Conservation (phyloP, 1,140 invertebrate genomes). For the Scaptomyza graminum region DNA sequence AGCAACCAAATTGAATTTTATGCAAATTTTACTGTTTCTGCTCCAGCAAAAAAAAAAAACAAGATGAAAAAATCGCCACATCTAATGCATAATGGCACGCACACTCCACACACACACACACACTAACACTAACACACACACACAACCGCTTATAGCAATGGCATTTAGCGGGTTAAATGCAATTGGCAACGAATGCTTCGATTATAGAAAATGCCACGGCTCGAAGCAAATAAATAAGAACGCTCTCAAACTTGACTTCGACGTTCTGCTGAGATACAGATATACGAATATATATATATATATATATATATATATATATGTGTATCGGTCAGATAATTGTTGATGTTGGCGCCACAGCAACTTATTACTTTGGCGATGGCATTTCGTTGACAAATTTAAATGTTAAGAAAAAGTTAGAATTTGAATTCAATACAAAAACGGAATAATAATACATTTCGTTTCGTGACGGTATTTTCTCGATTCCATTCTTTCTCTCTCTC, state of each 20-base stretch:
- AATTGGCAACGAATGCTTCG: conserved; percentile 50
- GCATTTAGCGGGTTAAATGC: conserved; percentile 56
- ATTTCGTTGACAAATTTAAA: not conserved
- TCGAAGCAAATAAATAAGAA: conserved; percentile 38
- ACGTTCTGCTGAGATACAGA: conserved; percentile 23
- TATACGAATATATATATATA: conserved; percentile 36
- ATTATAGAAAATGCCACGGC: conserved; percentile 27
- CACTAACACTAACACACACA: not conserved
- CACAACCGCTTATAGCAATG: no score
- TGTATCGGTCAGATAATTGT: conserved; percentile 29
- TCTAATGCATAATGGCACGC: conserved; percentile 76
- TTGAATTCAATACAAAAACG: not conserved
- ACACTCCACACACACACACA: conserved; percentile 30
- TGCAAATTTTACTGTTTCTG: conserved; percentile 74
- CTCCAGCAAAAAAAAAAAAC: conserved; percentile 45
- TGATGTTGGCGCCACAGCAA: conserved; percentile 53
- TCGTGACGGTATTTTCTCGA: no score
- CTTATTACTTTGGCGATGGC: not conserved
- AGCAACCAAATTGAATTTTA: conserved; percentile 77
- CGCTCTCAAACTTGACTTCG: not conserved
- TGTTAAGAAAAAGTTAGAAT: no score
- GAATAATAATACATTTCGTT: no score
- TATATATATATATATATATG: conserved; percentile 24
- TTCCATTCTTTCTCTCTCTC: no score
- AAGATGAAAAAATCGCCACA: conserved; percentile 65